These are phyloP conservation scores for Elephantulus edwardii DNA, from an alignment of 2,113 vertebrate species.

Conservation along the genomic window DNA sequence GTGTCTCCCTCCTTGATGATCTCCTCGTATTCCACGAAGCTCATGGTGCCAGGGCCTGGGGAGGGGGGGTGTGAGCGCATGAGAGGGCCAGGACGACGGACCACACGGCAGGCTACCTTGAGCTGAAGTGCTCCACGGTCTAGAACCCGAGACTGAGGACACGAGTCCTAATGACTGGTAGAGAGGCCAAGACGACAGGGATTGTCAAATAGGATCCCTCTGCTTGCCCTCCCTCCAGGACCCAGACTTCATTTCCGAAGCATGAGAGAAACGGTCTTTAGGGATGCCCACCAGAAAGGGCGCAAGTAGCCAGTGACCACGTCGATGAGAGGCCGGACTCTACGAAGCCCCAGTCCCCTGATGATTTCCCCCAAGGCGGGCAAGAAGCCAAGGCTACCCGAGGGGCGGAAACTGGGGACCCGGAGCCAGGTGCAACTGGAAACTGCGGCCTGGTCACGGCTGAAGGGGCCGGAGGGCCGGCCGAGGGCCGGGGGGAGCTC, in stretches of 20 bases:
- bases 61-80: neutral
- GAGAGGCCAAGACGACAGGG: neutral
- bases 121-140: neutral
- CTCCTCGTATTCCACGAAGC: conserved; percentile 93
- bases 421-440: neutral
- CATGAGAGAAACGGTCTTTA: neutral
- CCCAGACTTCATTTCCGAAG: neutral
- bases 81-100: neutral
- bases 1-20: conserved; percentile 93
- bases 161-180: neutral
- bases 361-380: neutral
- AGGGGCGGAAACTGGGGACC: neutral
- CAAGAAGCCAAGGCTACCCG: neutral
- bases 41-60: conserved; percentile 85
- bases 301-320: neutral
- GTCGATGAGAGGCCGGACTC: neutral
- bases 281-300: neutral
- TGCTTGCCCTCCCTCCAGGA: neutral
- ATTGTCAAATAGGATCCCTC: neutral
- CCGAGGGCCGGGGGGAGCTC: neutral
- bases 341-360: neutral
- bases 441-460: neutral
- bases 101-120: too few relatives aligned
- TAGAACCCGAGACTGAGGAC: neutral
- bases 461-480: neutral